These are phyloP conservation scores for Podocnemis expansa DNA, from an alignment of 2,113 vertebrate species.

Conservation along the genomic window DNA sequence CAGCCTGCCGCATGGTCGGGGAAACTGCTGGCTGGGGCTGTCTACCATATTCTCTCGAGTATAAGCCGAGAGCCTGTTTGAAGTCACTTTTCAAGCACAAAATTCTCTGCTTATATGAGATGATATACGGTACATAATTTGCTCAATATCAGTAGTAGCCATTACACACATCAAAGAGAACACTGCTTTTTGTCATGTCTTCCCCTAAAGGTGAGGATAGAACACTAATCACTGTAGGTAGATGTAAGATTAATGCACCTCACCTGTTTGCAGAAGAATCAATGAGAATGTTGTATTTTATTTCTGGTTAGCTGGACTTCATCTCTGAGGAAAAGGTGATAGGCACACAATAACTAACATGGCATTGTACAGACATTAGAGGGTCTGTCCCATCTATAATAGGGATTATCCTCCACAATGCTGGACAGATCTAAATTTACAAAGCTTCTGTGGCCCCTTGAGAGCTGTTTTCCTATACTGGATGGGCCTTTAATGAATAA, in stretches of 20 bases:
- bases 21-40: too few species aligned
- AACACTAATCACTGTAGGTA: not conserved
- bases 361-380: not conserved
- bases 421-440: not conserved
- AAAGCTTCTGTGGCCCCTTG: not conserved
- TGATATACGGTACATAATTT: too few species aligned
- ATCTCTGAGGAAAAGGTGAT: not conserved
- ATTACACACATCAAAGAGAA: not conserved
- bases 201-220: not conserved
- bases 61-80: too few species aligned
- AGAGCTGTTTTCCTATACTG: not conserved
- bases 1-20: too few species aligned
- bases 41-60: too few species aligned
- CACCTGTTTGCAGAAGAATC: not conserved
- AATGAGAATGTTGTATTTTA: fast-evolving
- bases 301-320: not conserved
- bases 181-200: not conserved
- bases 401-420: not conserved
- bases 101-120: too few species aligned
- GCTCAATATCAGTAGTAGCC: not conserved
- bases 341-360: not conserved
- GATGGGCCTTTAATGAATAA: not conserved
- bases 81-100: too few species aligned
- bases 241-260: not conserved
- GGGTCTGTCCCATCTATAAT: not conserved